A percentile compares a stretch with the other conserved stretches of the same genome.
Evolutionary conservation across 1,140 invertebrate genomes (phyloP).

Genomic region (Anagrus nilaparvatae): DNA sequence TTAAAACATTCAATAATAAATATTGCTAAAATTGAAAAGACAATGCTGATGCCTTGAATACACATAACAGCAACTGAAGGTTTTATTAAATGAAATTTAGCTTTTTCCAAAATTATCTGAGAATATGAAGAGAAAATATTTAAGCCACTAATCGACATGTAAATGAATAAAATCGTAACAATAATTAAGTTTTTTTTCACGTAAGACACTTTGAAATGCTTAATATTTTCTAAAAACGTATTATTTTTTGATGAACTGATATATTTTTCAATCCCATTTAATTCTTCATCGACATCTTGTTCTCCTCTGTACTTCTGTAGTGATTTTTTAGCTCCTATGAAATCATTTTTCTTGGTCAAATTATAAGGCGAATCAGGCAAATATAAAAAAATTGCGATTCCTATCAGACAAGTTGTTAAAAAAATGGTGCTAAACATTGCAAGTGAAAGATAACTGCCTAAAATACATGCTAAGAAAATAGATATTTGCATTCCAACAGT

Average conservation of each 20-base stretch:
- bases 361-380: constrained; percentile 66
- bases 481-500: background rate
- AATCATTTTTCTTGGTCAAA: constrained; percentile 43
- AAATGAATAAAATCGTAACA: constrained; percentile 52
- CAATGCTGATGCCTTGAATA: constrained; percentile 53
- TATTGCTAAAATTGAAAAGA: constrained; percentile 47
- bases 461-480: background rate
- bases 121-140: constrained; percentile 63
- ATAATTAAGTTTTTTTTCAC: constrained; percentile 51
- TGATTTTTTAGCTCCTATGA: constrained; percentile 48
- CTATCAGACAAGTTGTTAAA: background rate
- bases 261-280: constrained; percentile 5
- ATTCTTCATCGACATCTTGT: constrained; percentile 1
- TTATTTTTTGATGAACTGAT: background rate
- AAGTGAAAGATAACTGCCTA: background rate
- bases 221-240: constrained; percentile 32
- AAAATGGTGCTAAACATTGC: background rate
- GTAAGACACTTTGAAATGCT: constrained; percentile 5
- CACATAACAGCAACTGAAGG: constrained; percentile 49
- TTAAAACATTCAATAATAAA: constrained; percentile 60
- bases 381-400: constrained; percentile 40
- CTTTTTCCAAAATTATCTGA: constrained; percentile 56
- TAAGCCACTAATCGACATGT: constrained; percentile 65
- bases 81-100: constrained; percentile 39
- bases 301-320: constrained; percentile 11